Percentiles rank a stretch among this genome's conserved stretches.
phyloP scores from a whole-genome alignment of 2,113 vertebrate species.

The Corythaeola cristata region DNA sequence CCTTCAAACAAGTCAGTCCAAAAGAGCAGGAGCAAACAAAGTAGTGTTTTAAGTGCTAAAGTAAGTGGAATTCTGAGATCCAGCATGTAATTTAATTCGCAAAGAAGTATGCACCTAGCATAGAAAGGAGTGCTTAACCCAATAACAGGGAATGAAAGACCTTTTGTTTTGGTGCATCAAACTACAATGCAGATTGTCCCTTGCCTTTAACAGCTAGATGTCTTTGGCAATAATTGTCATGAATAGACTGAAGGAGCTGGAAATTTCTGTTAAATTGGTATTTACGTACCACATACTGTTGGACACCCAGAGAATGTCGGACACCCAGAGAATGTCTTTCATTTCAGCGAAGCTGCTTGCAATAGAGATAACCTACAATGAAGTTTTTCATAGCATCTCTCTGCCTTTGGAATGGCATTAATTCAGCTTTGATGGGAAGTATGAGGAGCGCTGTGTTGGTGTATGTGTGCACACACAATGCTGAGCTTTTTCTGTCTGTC shows the following conservation, averaged over 20 bases:
- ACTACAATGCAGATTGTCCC: background rate
- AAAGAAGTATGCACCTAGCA: background rate
- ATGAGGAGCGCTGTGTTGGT: background rate
- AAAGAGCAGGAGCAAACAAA: background rate
- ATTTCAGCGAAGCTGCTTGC: constrained; percentile 11
- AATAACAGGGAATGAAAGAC: background rate
- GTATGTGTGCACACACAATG: background rate
- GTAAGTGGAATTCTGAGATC: background rate
- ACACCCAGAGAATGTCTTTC: background rate
- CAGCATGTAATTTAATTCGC: background rate
- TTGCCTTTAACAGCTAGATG: background rate
- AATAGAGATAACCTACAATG: background rate
- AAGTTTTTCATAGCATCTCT: background rate
- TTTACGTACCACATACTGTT: background rate
- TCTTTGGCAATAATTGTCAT: background rate
- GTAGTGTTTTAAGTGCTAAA: background rate
- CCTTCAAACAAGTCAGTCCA: background rate
- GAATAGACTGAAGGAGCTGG: constrained; percentile 16
- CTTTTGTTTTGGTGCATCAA: background rate
- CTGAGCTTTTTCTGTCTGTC: constrained; percentile 45
- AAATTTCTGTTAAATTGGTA: background rate
- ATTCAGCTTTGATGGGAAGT: background rate
- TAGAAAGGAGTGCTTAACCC: background rate
- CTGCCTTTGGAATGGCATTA: constrained; percentile 3
- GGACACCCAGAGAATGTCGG: background rate